Evolutionary conservation across 1,140 invertebrate genomes (phyloP).

Genomic region (Euborellia annulipes): DNA sequence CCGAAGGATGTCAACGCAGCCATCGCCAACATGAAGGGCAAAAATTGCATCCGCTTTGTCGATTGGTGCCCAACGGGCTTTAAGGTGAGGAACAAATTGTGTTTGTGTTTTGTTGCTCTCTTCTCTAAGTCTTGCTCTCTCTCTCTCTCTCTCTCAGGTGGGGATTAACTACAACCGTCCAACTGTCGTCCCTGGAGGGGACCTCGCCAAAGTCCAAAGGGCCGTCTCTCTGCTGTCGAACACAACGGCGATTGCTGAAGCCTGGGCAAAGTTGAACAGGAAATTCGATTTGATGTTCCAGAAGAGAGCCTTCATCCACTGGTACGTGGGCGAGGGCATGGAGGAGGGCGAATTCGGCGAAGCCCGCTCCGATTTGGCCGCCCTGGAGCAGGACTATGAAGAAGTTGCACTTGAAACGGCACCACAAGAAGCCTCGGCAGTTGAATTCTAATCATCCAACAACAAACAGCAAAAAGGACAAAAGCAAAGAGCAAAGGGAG

Average conservation of each 20-base stretch:
- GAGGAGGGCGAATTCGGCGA: constrained; percentile 39
- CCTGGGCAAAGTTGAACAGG: constrained; percentile 54
- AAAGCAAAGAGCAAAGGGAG: no score
- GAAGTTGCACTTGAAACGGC: constrained; percentile 15
- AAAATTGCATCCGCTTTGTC: constrained; percentile 43
- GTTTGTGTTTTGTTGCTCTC: no score
- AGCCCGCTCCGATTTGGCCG: no score
- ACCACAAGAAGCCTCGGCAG: constrained; percentile 25
- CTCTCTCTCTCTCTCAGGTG: no score
- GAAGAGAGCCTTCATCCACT: constrained; percentile 57
- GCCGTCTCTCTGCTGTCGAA: constrained; percentile 43
- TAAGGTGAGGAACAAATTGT: constrained; percentile 15
- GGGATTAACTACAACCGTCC: constrained; percentile 75
- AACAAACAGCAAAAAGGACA: no score
- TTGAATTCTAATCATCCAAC: no score
- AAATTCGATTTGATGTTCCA: constrained; percentile 49
- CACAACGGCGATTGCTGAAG: constrained; percentile 71
- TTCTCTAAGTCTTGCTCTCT: constrained; percentile 13
- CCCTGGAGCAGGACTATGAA: no score
- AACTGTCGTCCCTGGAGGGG: constrained; percentile 55
- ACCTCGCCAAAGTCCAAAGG: no score
- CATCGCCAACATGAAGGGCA: constrained; percentile 67
- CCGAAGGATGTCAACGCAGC: constrained; percentile 37
- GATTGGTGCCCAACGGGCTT: constrained; percentile 23
- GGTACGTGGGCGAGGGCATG: constrained; percentile 64